Base-by-base conservation (phyloP, 2,797 vertebrate genomes). In the Clarias fuscus region DNA sequence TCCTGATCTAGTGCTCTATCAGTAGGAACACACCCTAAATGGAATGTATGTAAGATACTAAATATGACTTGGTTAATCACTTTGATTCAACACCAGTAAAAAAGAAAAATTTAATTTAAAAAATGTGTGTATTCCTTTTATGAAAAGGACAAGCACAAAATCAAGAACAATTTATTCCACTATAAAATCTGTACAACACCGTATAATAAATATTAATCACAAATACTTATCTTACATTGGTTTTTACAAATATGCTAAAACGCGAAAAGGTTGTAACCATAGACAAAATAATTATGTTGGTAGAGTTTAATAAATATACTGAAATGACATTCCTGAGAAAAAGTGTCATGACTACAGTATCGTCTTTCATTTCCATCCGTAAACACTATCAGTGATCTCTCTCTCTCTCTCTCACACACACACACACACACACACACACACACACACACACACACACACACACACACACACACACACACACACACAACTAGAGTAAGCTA, bases 401-500 rank as follows among this genome's bases (percentile, higher is more conserved):
- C n/a, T 48, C n/a, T 37, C 62, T n/a, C 61, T 15, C 64, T 7
- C 78, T n/a, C n/a, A n/a, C n/a, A n/a, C n/a, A 67, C 11, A 27
- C 37, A 14, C 24, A n/a, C 62, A 30, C 53, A 43, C 58, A n/a
- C 20, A 73, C 4, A 6, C 70, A 81, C 40, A 33, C n/a, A 68
- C 81, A 20, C 48, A 56, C 48, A 33, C 30, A 59, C 53, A 70
- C 53, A 53, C 81, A 24, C 56, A 56, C 53, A 62, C 33, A 30
- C 7, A 64, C 62, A 40, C 40, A 40, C 6, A 40, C 40, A 43
- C 40, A 6, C 40, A 43, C 40, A 43, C 40, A 43, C 40, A 43
- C 0, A 43, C 40, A 6, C 37, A 37, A 8, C 86, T 40, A 93
- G 30, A 89, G 13, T 40, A 86, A 15, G 1, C 87, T n/a, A 10